phyloP scores from a whole-genome alignment of 1,140 invertebrate genomes.

The Dreissena polymorpha region DNA sequence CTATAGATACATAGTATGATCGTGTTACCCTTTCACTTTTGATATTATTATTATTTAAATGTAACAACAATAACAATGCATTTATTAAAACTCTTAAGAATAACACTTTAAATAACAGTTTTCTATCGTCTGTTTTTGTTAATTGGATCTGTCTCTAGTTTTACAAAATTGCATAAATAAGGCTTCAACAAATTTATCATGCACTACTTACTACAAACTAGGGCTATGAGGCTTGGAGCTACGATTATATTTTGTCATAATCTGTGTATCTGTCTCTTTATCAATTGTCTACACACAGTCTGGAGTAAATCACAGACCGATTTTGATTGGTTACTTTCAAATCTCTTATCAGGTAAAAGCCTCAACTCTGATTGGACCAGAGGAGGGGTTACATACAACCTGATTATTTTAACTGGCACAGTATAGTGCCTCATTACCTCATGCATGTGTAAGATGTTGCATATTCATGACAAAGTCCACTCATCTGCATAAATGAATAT shows the following conservation, averaged over 20 bases:
- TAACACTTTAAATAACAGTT: background rate
- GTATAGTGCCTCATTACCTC: background rate
- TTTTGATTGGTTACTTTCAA: conserved; percentile 48
- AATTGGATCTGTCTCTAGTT: background rate
- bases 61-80: background rate
- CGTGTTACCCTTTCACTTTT: background rate
- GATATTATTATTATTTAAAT: background rate
- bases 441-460: background rate
- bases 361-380: conserved; percentile 41
- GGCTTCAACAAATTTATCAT: conserved; percentile 36
- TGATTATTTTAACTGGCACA: conserved; percentile 13
- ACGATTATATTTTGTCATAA: conserved; percentile 39
- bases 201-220: conserved; percentile 7
- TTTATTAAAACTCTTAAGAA: background rate
- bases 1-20: background rate
- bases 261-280: conserved; percentile 13
- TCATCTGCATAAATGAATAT: conserved; percentile 5
- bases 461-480: conserved; percentile 14
- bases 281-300: conserved; percentile 19
- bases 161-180: background rate
- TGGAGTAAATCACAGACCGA: conserved; percentile 30
- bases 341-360: conserved; percentile 6
- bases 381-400: background rate
- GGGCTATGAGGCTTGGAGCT: conserved; percentile 34
- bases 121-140: background rate